Evolutionary conservation across 2,113 vertebrate genomes (phyloP).

Genomic region (Nothocercus julius): DNA sequence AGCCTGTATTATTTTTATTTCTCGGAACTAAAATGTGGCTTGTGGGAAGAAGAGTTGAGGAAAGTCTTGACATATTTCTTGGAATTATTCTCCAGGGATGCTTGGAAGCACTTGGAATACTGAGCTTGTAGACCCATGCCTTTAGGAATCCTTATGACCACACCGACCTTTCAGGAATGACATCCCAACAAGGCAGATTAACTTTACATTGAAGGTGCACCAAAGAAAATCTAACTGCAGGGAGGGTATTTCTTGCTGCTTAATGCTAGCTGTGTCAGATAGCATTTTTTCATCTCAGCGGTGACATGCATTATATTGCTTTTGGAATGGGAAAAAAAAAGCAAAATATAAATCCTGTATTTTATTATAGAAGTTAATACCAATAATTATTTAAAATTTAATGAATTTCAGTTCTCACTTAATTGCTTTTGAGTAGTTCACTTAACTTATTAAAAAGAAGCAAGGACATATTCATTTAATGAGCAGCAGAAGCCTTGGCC

Average conservation of each 20-base stretch:
- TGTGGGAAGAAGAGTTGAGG: background rate
- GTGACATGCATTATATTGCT: slow-evolving; percentile 44
- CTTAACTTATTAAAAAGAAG: slow-evolving; percentile 83
- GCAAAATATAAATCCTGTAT: slow-evolving; percentile 68
- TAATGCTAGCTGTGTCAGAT: background rate
- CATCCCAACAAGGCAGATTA: background rate
- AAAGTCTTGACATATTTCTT: background rate
- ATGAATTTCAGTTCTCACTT: slow-evolving; percentile 81
- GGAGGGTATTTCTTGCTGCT: background rate
- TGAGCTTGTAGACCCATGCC: background rate
- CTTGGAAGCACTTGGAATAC: background rate
- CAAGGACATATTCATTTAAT: slow-evolving; percentile 82
- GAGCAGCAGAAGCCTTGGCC: slow-evolving; percentile 79
- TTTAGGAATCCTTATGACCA: background rate
- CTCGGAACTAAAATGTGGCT: background rate
- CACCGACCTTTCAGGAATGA: background rate
- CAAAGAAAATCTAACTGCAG: background rate
- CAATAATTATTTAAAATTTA: slow-evolving; percentile 84
- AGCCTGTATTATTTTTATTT: background rate
- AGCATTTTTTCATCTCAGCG: background rate
- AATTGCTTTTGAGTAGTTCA: slow-evolving; percentile 82
- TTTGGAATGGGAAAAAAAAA: slow-evolving; percentile 37
- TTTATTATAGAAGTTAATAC: slow-evolving; percentile 79
- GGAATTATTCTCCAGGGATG: background rate
- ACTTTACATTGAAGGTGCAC: background rate